These are phyloP conservation scores for Poeciliopsis paucimaculata DNA, from an alignment of 2,797 vertebrate species.

Conservation along the genomic window DNA sequence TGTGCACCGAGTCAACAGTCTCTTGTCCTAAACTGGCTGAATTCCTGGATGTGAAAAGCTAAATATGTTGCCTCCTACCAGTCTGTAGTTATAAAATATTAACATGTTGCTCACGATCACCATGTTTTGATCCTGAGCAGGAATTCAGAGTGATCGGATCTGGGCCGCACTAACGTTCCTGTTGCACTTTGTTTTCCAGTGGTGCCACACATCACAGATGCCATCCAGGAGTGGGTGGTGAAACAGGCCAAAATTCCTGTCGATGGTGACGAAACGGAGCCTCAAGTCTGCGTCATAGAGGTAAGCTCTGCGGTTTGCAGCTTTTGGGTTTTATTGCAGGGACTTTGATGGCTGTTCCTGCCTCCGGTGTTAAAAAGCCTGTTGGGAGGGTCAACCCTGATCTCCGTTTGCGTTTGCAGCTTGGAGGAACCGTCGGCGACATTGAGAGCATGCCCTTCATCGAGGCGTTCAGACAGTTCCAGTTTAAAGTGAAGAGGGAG, in stretches of 20 bases:
- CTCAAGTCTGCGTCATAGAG: conserved; percentile 98
- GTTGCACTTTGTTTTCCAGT: conserved; percentile 71
- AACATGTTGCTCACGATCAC: neutral
- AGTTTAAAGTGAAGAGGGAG: conserved; percentile 94
- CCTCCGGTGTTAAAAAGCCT: neutral
- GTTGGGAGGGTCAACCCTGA: neutral
- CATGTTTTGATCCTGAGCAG: no score
- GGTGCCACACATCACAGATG: conserved; percentile 98
- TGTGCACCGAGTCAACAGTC: no score
- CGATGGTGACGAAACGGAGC: conserved; percentile 89
- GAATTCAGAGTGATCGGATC: neutral
- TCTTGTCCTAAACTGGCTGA: no score
- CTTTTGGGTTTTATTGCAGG: neutral
- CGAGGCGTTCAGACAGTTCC: conserved; percentile 96
- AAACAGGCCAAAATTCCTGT: conserved; percentile 91
- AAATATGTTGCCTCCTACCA: neutral
- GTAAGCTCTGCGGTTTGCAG: conserved; percentile 63
- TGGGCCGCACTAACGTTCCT: neutral
- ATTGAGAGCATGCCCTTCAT: conserved; percentile 98
- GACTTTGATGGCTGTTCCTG: neutral
- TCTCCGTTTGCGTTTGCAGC: conserved; percentile 69
- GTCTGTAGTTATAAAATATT: neutral
- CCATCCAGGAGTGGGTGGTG: conserved; percentile 97
- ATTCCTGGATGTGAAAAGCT: neutral
- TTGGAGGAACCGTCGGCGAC: conserved; percentile 93